Evolutionary conservation across 2,113 vertebrate genomes (phyloP).

Genomic region (Pseudopodoces humilis): DNA sequence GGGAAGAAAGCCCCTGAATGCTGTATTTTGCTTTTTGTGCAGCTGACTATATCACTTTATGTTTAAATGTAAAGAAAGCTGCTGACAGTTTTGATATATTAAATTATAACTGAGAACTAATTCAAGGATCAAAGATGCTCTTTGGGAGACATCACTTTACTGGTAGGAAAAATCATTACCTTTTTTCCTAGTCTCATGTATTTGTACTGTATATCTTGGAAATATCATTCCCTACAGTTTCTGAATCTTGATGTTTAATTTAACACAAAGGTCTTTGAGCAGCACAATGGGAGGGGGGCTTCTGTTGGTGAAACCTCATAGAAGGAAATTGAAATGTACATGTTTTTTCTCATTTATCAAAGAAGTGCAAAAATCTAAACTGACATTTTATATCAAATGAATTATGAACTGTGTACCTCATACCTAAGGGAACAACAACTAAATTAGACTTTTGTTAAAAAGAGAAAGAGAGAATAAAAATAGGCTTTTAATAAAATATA

Average conservation of each 20-base stretch:
- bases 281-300: conserved; percentile 61
- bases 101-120: conserved; percentile 79
- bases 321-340: conserved; percentile 78
- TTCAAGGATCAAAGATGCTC: conserved; percentile 76
- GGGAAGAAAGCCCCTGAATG: not conserved
- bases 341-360: conserved; percentile 80
- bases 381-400: conserved; percentile 82
- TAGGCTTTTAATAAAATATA: conserved; percentile 73
- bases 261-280: conserved; percentile 76
- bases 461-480: conserved; percentile 44
- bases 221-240: conserved; percentile 69
- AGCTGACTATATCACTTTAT: conserved; percentile 29
- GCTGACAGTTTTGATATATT: conserved; percentile 51
- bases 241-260: conserved; percentile 82
- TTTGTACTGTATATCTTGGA: conserved; percentile 67
- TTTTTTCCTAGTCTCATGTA: conserved; percentile 52
- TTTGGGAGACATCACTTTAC: conserved; percentile 63
- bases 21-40: conserved; percentile 53
- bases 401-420: conserved; percentile 80
- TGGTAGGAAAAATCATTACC: conserved; percentile 62
- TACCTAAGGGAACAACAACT: conserved; percentile 80
- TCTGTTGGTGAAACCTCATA: conserved; percentile 48
- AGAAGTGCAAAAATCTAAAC: conserved; percentile 75
- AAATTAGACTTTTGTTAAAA: conserved; percentile 75
- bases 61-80: conserved; percentile 43